Evolutionary conservation across 2,797 vertebrate species (phyloP), one percentile per base, ranked within the genome.

Genomic region (Monodelphis domestica): DNA sequence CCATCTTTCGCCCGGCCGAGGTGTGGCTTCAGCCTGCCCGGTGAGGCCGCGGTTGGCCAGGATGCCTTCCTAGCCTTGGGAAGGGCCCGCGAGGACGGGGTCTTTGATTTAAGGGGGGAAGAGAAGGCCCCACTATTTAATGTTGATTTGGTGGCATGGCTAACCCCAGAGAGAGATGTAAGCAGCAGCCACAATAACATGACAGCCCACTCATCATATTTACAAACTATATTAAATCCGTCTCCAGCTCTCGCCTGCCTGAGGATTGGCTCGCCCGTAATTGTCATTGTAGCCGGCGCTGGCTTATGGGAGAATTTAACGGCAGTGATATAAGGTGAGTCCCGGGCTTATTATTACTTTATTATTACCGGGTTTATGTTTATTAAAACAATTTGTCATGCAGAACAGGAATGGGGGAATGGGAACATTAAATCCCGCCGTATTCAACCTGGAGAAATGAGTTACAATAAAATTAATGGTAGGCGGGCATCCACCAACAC

Each of bases 381-480:
- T 99, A 99, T 99, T 99, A 99, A 99, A 99, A 99, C 99, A 99
- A 99, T 99, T 99, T 99, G 99, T 99, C 99, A 99, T 99, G 99
- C 99, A 99, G 99, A 99, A 99, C 99, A 99, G 99, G 99, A 99
- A 98, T 98, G 98, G 98, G 98, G 98, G 99, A 99, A 99, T 98
- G 99, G 99, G 99, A 99, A 99, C 99, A 99, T 99, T 99, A 99
- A 99, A 99, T 99, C 98, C 98, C 98, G 98, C 98, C 98, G 98
- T 99, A 99, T 98, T 99, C 99, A 99, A 99, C 99, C 99, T 98
- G 98, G 98, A 99, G 99, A 99, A 99, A 99, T 99, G 99, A 99
- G 99, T 99, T 99, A 99, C 98, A 98, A 99, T 99, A 99, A 99
- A 99, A 99, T 99, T 98, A 99, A 99, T 99, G 99, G 99, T 98